A percentile compares a stretch with the other conserved stretches of the same genome.
Evolutionary conservation across 2,797 vertebrate species (phyloP).

Genomic region (Columba guinea): DNA sequence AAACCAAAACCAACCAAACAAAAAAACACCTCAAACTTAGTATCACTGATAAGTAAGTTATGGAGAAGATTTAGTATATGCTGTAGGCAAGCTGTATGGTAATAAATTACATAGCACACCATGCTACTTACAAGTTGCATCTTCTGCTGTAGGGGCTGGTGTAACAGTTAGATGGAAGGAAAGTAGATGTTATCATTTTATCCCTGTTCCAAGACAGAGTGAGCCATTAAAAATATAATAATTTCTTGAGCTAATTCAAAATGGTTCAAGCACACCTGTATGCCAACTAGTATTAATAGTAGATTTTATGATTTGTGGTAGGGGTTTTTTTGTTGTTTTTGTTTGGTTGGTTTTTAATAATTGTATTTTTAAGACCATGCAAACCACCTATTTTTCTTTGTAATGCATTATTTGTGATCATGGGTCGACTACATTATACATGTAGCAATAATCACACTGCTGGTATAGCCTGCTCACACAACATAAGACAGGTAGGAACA

Average conservation of each 20-base stretch:
- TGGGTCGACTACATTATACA: not conserved
- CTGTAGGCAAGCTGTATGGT: not conserved
- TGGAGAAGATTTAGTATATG: not conserved
- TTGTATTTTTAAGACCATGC: not conserved
- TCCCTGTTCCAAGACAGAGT: not conserved
- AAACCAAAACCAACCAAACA: not conserved
- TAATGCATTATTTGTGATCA: not conserved
- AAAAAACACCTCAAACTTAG: rapidly evolving
- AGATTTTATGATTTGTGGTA: not conserved
- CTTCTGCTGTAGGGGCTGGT: slow-evolving; percentile 9
- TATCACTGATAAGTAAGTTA: not conserved
- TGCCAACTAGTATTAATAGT: rapidly evolving
- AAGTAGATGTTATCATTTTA: not conserved
- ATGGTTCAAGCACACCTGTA: not conserved
- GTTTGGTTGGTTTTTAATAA: not conserved
- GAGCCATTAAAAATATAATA: slow-evolving; percentile 19
- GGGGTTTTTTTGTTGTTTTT: not conserved
- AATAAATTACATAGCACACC: slow-evolving; percentile 12
- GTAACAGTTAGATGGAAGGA: not conserved
- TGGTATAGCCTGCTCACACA: not conserved
- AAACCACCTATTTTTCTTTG: not conserved
- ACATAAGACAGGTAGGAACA: not conserved
- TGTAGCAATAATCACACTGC: not conserved
- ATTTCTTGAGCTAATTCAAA: slow-evolving; percentile 31
- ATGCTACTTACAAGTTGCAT: not conserved